Percentiles rank a stretch among this genome's conserved stretches.
Evolutionary conservation across 2,797 vertebrate species (phyloP).

Genomic region (Anomalospiza imberbis): DNA sequence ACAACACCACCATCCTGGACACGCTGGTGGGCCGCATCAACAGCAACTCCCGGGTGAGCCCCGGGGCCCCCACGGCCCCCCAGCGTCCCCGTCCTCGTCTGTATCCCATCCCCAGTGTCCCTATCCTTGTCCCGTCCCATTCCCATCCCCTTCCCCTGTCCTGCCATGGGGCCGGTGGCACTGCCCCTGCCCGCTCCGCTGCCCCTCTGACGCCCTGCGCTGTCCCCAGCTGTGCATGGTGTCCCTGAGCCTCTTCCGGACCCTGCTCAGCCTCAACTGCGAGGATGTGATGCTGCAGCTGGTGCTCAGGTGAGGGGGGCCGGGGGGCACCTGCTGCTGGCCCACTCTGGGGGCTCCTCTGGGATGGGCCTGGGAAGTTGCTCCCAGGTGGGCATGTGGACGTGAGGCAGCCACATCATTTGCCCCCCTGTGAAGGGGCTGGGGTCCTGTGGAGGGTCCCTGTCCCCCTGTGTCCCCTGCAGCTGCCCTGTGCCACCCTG

Average conservation of each 20-base stretch:
- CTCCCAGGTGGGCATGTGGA: background rate
- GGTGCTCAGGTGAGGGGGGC: conserved; percentile 84
- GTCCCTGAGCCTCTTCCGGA: conserved; percentile 94
- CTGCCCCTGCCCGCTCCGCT: background rate
- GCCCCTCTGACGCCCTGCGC: rapidly evolving
- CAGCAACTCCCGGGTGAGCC: conserved; percentile 91
- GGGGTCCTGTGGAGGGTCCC: background rate
- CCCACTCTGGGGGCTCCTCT: background rate
- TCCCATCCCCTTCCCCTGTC: background rate
- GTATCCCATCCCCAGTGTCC: background rate
- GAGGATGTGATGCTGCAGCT: conserved; percentile 96
- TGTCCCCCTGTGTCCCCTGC: rapidly evolving
- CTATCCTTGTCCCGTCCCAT: background rate
- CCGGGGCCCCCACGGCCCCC: rapidly evolving
- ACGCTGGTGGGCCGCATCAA: conserved; percentile 91
- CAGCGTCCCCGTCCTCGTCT: too few relatives aligned
- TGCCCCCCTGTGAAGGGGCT: background rate
- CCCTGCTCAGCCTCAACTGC: conserved; percentile 92
- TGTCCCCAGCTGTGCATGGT: conserved; percentile 87
- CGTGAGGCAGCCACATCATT: background rate
- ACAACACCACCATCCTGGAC: conserved; percentile 92
- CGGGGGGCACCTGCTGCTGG: background rate
- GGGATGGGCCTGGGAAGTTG: background rate
- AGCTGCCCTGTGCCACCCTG: background rate
- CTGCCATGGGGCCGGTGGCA: background rate